These are phyloP conservation scores for Andricus grossulariae DNA, from an alignment of 1,140 invertebrate genomes.

Conservation along the genomic window DNA sequence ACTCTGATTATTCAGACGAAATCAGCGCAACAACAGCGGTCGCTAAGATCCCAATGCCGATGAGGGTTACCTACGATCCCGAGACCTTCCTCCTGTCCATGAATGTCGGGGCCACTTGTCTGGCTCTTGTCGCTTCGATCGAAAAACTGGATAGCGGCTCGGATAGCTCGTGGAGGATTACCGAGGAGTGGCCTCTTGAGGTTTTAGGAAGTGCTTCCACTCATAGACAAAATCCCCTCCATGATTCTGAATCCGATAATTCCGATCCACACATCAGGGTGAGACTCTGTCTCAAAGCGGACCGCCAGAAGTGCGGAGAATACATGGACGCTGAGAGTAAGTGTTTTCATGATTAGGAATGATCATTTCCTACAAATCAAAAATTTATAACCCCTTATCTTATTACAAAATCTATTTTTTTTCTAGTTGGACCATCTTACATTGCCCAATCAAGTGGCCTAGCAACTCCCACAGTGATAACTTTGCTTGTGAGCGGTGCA, in stretches of 20 bases:
- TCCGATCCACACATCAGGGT: slow-evolving; percentile 83
- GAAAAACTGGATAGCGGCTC: slow-evolving; percentile 79
- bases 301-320: slow-evolving; percentile 88
- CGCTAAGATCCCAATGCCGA: slow-evolving; percentile 87
- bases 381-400: neutral
- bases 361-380: neutral
- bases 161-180: slow-evolving; percentile 81
- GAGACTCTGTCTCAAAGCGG: slow-evolving; percentile 85
- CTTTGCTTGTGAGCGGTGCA: slow-evolving; percentile 87
- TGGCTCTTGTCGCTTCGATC: slow-evolving; percentile 83
- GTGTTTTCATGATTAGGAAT: slow-evolving; percentile 62
- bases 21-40: slow-evolving; percentile 86
- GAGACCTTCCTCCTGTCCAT: slow-evolving; percentile 84
- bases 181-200: slow-evolving; percentile 82
- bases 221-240: slow-evolving; percentile 81
- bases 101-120: slow-evolving; percentile 85
- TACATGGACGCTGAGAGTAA: slow-evolving; percentile 88
- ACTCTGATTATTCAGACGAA: slow-evolving; percentile 90
- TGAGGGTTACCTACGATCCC: slow-evolving; percentile 88
- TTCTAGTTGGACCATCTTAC: slow-evolving; percentile 85
- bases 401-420: slow-evolving; percentile 45
- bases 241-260: slow-evolving; percentile 73
- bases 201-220: slow-evolving; percentile 82
- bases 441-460: slow-evolving; percentile 86
- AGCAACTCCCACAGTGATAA: slow-evolving; percentile 86